Conservation (phyloP, 2,113 vertebrate genomes). For the Oxyura jamaicensis region DNA sequence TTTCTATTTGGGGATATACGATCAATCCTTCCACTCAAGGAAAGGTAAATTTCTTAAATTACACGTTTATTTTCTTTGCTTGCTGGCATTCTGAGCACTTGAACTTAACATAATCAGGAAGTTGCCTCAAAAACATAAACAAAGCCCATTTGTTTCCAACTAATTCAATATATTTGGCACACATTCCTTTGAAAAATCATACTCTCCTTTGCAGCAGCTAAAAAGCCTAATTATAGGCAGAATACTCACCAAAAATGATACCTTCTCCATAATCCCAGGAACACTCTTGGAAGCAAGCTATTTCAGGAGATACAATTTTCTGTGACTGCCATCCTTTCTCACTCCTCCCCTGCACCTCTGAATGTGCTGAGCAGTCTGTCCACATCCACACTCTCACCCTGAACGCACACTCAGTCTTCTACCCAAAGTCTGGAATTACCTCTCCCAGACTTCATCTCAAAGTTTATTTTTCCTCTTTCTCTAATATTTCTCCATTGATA, state of each 20-base stretch:
- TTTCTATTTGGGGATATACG: not conserved
- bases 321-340: not conserved
- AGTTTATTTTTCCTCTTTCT: not conserved
- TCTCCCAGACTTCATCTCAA: not conserved
- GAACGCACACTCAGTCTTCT: not conserved
- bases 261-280: not conserved
- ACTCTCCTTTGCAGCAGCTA: slow-evolving; percentile 31
- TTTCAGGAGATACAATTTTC: not conserved
- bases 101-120: slow-evolving; percentile 39
- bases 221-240: slow-evolving; percentile 64
- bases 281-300: not conserved
- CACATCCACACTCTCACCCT: not conserved
- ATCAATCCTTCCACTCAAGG: not conserved
- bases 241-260: slow-evolving; percentile 42
- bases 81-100: slow-evolving; percentile 44
- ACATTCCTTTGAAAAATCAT: slow-evolving; percentile 11
- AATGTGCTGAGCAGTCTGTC: not conserved
- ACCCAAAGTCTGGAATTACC: not conserved
- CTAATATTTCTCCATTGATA: not conserved
- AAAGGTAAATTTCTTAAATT: slow-evolving; percentile 41
- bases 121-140: slow-evolving; percentile 50
- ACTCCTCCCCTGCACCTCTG: not conserved
- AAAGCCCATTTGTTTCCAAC: slow-evolving; percentile 26
- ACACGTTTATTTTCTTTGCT: slow-evolving; percentile 38
- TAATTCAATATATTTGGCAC: slow-evolving; percentile 30